These are phyloP conservation scores for Lordiphosa fenestrarum DNA, from an alignment of 2,888 invertebrate species.

Conservation along the genomic window DNA sequence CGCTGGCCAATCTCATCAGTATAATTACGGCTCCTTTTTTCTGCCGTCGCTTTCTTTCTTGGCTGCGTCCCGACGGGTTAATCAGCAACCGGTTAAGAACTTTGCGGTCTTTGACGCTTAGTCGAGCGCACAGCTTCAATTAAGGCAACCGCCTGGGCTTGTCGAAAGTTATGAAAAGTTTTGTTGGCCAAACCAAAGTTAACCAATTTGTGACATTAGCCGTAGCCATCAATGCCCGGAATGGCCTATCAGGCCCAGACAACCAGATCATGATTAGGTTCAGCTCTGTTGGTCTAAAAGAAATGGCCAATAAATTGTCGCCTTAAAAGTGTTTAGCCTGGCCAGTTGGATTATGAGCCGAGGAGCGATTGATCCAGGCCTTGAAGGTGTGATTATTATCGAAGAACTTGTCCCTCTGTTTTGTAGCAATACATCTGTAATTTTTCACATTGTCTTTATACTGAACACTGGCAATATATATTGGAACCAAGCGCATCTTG, in stretches of 20 bases:
- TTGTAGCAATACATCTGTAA: too few species aligned
- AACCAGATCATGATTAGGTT: not conserved
- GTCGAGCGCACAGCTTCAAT: slow-evolving; percentile 55
- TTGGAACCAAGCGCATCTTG: too few species aligned
- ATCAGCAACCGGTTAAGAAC: slow-evolving; percentile 52
- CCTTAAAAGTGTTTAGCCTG: too few species aligned
- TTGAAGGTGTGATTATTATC: too few species aligned
- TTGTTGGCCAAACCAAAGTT: slow-evolving; percentile 53
- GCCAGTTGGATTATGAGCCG: too few species aligned
- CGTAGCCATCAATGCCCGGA: slow-evolving; percentile 50
- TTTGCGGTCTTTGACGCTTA: slow-evolving; percentile 44
- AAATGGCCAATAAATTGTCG: too few species aligned
- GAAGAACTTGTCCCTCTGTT: too few species aligned
- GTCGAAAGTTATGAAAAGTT: slow-evolving; percentile 59
- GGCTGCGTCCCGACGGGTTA: slow-evolving; percentile 54
- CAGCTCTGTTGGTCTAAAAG: too few species aligned
- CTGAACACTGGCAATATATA: too few species aligned
- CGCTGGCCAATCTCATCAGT: slow-evolving; percentile 54
- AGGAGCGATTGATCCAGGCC: too few species aligned
- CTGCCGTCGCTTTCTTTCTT: not conserved
- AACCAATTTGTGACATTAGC: slow-evolving; percentile 65
- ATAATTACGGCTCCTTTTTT: slow-evolving; percentile 51
- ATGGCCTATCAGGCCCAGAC: slow-evolving; percentile 19
- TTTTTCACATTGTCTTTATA: too few species aligned
- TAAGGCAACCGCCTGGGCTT: slow-evolving; percentile 47